phyloP scores from a whole-genome alignment of 2,113 vertebrate species.

The Galemys pyrenaicus region DNA sequence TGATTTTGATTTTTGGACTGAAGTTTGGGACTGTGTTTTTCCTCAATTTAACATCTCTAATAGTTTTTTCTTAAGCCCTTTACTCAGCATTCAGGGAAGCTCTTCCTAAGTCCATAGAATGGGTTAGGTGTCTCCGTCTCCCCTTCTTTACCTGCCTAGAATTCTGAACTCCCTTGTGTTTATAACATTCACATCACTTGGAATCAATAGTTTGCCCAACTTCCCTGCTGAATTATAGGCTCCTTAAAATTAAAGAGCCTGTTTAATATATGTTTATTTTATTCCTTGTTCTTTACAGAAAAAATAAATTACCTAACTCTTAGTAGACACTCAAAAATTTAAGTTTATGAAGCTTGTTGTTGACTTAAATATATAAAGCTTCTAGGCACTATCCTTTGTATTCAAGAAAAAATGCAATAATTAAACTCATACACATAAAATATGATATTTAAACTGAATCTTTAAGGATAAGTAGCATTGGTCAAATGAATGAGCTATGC shows the following conservation, averaged over 20 bases:
- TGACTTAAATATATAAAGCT: neutral
- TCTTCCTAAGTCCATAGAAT: neutral
- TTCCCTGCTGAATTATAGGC: neutral
- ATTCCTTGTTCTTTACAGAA: neutral
- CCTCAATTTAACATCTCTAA: neutral
- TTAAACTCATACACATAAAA: neutral
- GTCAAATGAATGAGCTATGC: neutral
- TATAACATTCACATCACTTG: neutral
- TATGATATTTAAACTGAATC: neutral
- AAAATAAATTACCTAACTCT: neutral
- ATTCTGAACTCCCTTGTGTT: neutral
- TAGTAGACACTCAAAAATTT: neutral
- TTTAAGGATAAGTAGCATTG: neutral
- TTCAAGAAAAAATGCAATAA: neutral
- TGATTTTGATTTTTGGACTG: neutral
- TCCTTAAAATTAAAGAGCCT: neutral
- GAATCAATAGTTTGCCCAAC: neutral
- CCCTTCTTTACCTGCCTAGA: neutral
- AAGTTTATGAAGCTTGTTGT: too few relatives aligned
- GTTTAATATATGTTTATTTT: conserved; percentile 23
- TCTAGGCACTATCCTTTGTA: neutral
- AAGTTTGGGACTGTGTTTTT: neutral
- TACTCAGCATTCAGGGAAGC: neutral
- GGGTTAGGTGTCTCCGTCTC: neutral
- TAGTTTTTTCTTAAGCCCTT: neutral